phyloP scores from a whole-genome alignment of 2,113 vertebrate genomes.

The Neotoma lepida region DNA sequence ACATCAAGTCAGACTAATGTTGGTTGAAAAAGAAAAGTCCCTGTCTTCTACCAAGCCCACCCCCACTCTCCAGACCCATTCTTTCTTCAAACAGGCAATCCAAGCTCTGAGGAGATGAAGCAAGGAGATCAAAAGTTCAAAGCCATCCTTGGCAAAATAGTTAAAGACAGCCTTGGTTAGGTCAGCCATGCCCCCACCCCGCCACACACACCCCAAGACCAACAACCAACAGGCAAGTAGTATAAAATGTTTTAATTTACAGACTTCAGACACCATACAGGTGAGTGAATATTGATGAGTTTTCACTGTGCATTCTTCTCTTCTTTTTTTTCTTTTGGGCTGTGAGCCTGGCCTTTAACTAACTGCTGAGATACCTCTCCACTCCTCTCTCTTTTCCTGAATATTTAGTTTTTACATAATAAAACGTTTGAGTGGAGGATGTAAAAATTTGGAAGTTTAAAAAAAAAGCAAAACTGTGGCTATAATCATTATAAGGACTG shows the following conservation, averaged over 20 bases:
- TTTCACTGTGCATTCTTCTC: not conserved
- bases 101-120: not conserved
- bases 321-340: not conserved
- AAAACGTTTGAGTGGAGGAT: not conserved
- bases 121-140: not conserved
- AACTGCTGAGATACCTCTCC: not conserved
- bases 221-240: not conserved
- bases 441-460: not conserved
- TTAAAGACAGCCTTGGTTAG: not conserved
- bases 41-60: not conserved
- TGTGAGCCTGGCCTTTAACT: not conserved
- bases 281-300: not conserved
- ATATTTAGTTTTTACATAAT: conserved; percentile 17
- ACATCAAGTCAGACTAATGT: not conserved
- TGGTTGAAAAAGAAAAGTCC: not conserved
- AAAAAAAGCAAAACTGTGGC: not conserved
- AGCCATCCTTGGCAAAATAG: not conserved
- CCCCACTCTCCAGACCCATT: not conserved
- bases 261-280: not conserved
- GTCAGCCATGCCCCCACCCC: not conserved
- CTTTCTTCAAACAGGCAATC: not conserved
- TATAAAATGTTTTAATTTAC: not conserved
- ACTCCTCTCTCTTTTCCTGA: not conserved
- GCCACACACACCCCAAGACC: not conserved
- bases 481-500: not conserved